A percentile compares a stretch with the other conserved stretches of the same genome.
Conservation (phyloP, 2,113 vertebrate species). For the Toxotes jaculatrix region DNA sequence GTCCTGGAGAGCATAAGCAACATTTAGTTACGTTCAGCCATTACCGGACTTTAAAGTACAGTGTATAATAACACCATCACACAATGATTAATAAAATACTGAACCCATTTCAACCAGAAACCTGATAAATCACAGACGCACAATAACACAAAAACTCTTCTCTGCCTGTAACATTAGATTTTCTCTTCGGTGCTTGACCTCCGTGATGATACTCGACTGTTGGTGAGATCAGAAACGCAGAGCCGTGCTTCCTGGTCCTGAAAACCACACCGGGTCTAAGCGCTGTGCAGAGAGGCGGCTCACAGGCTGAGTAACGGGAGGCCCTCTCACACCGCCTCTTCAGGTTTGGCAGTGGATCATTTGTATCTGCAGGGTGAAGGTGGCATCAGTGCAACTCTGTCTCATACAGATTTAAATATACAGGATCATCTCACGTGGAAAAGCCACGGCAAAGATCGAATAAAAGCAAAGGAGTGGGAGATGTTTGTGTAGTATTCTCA, state of each 20-base stretch:
- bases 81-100: not conserved
- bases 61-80: not conserved
- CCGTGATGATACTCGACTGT: not conserved
- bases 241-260: not conserved
- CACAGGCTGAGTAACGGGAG: no score
- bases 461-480: not conserved
- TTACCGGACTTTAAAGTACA: not conserved
- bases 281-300: not conserved
- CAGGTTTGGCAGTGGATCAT: not conserved
- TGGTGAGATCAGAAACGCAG: not conserved
- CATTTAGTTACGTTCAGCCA: no score
- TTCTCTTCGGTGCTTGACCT: no score
- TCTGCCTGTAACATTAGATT: not conserved
- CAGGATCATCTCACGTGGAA: slow-evolving; percentile 1
- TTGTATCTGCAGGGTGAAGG: not conserved
- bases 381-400: not conserved
- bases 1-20: no score
- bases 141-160: not conserved
- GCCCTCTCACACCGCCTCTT: not conserved
- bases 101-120: not conserved
- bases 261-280: not conserved
- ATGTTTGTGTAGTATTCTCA: not conserved
- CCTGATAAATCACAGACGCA: no score
- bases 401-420: not conserved
- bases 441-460: not conserved